Base-by-base conservation (phyloP, 1,140 invertebrate genomes). In the Whitmania pigra region DNA sequence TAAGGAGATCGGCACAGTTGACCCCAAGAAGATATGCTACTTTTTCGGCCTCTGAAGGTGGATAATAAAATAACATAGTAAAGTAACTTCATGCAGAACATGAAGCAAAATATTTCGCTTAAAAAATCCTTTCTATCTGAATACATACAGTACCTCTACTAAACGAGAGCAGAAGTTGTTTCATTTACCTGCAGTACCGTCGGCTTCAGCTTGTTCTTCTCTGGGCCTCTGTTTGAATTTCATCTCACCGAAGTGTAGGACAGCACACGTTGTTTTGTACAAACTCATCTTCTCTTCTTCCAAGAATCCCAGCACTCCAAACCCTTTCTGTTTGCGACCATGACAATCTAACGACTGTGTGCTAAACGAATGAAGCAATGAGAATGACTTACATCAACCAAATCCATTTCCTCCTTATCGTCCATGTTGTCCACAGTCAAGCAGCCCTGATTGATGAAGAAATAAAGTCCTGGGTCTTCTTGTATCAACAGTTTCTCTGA, bases 201-300 rank as follows among this genome's bases (percentile, higher is more conserved):
- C 95, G 79, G 94, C 89, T 86, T 99, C 95, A 84, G 95, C 95
- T 86, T 98, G 95, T 86, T 99, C 95, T 85, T 97, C 95, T 53
- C 73, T 63, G 13, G 73, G 73, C 81, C 95, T 92, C 86, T 98
- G 95, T 84, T 99, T 98, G 91, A 98, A 99, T 85, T 97, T 97
- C 91, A 98, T 92, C 79, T 91, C 89, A 87, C 94, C 94, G 76
- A 97, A 96, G 84, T 97, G 94, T 90, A 98, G 94, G 81, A 97
- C 94, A 82, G 92, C 85, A 78, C 92, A 92, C 76, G 94, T 96
- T 84, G 97, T 92, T 83, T 90, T 94, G 88, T 97, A 98, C 79
- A 98, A 90, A 81, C 96, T 87, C 79, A 91, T 86, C 86, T 97
- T 98, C 83, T 98, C 95, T 79, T 94, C 88, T 83, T 90, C 87